Percentiles rank a stretch among this genome's conserved stretches.
These are phyloP conservation scores for Hyperoplus lanceolatus DNA, from an alignment of 2,797 vertebrate species.

Conservation along the genomic window DNA sequence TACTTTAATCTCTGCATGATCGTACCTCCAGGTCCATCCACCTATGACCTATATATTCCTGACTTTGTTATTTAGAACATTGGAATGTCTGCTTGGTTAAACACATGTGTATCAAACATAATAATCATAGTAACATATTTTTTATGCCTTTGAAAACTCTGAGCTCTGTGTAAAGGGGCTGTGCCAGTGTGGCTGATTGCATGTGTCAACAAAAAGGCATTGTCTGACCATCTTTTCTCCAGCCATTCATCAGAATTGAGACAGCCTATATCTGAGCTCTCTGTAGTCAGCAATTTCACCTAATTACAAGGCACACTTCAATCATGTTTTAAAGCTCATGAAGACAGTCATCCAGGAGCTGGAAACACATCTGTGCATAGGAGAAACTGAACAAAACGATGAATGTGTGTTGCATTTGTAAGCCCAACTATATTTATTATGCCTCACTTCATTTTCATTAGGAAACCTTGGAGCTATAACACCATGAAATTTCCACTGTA, in stretches of 20 bases:
- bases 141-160: neutral
- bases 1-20: slow-evolving; percentile 62
- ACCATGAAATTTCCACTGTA: slow-evolving; percentile 60
- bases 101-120: slow-evolving; percentile 10
- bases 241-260: slow-evolving; percentile 35
- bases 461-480: slow-evolving; percentile 49
- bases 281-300: slow-evolving; percentile 67
- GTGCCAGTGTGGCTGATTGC: slow-evolving; percentile 31
- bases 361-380: slow-evolving; percentile 69
- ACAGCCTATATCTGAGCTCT: neutral
- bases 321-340: slow-evolving; percentile 47
- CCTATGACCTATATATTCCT: slow-evolving; percentile 54
- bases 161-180: slow-evolving; percentile 14
- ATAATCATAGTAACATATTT: slow-evolving; percentile 38
- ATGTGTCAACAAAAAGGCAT: slow-evolving; percentile 41
- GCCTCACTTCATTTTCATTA: slow-evolving; percentile 60
- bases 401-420: slow-evolving; percentile 57
- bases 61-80: slow-evolving; percentile 33
- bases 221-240: slow-evolving; percentile 32
- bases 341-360: slow-evolving; percentile 67
- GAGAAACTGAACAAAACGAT: slow-evolving; percentile 52
- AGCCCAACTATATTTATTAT: slow-evolving; percentile 50
- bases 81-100: slow-evolving; percentile 32
- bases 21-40: slow-evolving; percentile 50
- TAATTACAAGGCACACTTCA: slow-evolving; percentile 71